Evolutionary conservation across 2,888 invertebrate species (phyloP).

Genomic region (Crepidodera aurea): DNA sequence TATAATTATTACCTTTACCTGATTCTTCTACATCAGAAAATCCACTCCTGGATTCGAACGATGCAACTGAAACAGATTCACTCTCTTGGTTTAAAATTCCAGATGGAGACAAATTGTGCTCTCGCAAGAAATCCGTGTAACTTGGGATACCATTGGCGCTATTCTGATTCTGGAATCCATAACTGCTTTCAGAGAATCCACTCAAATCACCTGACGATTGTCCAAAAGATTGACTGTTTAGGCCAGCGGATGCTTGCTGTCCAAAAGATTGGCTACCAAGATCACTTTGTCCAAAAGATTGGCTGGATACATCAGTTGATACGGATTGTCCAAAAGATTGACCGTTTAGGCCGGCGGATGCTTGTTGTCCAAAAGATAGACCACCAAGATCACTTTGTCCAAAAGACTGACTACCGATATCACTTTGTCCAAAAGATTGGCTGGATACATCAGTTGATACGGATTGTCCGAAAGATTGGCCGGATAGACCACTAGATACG

Average conservation of each 20-base stretch:
- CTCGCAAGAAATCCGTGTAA: constrained; percentile 12
- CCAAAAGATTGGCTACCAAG: neutral
- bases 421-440: neutral
- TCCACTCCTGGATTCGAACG: constrained; percentile 20
- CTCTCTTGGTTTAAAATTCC: constrained; percentile 25
- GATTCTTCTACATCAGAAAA: neutral
- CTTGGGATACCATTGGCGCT: neutral
- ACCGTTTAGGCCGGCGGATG: neutral
- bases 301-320: neutral
- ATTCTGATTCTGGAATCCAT: neutral
- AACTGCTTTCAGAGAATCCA: neutral
- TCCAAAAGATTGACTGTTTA: neutral
- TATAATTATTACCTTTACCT: constrained; percentile 1
- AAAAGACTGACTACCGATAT: neutral
- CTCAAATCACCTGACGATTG: neutral
- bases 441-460: neutral
- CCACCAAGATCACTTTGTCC: neutral
- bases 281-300: neutral
- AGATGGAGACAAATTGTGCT: neutral
- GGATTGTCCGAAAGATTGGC: too few relatives aligned
- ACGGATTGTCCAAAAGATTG: neutral
- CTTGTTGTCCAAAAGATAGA: neutral
- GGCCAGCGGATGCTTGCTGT: neutral
- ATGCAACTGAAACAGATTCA: constrained; percentile 32
- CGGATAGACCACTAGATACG: neutral